phyloP scores from a whole-genome alignment of 1,140 invertebrate genomes.

The Ephestia elutella region DNA sequence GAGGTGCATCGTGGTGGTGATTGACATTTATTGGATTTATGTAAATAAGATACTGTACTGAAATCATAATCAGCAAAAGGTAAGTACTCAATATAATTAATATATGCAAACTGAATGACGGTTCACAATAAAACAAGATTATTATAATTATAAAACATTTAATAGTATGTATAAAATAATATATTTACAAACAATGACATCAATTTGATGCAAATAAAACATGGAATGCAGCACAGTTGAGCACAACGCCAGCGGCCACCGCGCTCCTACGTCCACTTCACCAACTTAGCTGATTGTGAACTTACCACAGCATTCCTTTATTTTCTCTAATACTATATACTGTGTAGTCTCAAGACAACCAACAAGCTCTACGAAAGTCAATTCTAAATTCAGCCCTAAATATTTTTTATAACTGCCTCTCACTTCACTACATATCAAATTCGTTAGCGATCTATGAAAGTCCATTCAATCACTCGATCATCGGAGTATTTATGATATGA shows the following conservation, averaged over 20 bases:
- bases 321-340: too few relatives aligned
- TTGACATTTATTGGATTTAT: too few relatives aligned
- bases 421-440: too few relatives aligned
- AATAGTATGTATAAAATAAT: conserved; percentile 41
- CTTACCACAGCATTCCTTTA: background rate
- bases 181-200: conserved; percentile 62
- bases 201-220: conserved; percentile 66
- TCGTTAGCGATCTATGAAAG: background rate
- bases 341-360: too few relatives aligned
- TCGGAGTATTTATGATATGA: background rate
- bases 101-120: conserved; percentile 2
- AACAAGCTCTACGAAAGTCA: too few relatives aligned
- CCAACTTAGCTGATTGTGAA: background rate
- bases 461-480: background rate
- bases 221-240: conserved; percentile 39
- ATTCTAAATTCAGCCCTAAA: too few relatives aligned
- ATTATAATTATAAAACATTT: conserved; percentile 40
- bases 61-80: too few relatives aligned
- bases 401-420: too few relatives aligned
- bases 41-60: too few relatives aligned
- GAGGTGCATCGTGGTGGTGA: too few relatives aligned
- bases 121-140: conserved; percentile 23
- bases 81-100: too few relatives aligned
- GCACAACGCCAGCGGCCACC: conserved; percentile 26
- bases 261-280: conserved; percentile 14